Base-by-base conservation (phyloP, 2,113 vertebrate genomes). In the Tetrax tetrax region DNA sequence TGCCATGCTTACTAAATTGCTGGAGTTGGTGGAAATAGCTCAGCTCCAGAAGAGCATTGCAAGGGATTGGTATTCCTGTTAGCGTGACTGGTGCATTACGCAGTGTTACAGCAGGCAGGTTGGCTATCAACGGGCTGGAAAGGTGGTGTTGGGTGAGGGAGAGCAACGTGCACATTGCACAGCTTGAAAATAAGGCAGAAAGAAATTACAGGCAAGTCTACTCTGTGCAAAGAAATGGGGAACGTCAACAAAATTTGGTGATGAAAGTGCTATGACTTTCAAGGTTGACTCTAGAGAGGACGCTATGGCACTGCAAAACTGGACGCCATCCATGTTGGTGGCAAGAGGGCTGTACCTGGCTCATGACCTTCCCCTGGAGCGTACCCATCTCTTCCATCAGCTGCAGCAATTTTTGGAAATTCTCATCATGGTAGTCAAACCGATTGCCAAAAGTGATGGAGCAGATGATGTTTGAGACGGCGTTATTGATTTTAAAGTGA, bases 401-500 rank as follows among this genome's bases (percentile, higher is more conserved):
- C 37, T 71, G 95, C 69, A 99, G 94, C 74, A 99, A 1, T 10
- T 91, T 98, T 53, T 97, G 98, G 87, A 98, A 99, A 2, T 76
- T 89, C 20, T 83, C 31, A 65, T 99, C 98, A 0, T 97, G 89
- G 77, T 99, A 99, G 4, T 99, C 99, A 96, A 99, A 99, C 19
- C 99, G 98, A 61, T 98, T 97, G 29, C 99, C 99, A 6, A 99
- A 99, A 63, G 96, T 37, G 78, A 99, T 27, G 3, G 98, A 98
- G 50, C 97, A 98, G 63, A 99, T 98, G 54, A 99, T 93, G 54
- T 99, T 99, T 74, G 98, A 79, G 93, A 99, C 96, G 1, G 98
- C 98, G 0, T 97, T 98, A 79, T 97, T 98, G 63, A 99, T 72
- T 50, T 97, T 96, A 15, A 94, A 28, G 11, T 97, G 98, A 47